Base-by-base conservation (phyloP, 2,888 invertebrate genomes). In the Oeneis ivallda region DNA sequence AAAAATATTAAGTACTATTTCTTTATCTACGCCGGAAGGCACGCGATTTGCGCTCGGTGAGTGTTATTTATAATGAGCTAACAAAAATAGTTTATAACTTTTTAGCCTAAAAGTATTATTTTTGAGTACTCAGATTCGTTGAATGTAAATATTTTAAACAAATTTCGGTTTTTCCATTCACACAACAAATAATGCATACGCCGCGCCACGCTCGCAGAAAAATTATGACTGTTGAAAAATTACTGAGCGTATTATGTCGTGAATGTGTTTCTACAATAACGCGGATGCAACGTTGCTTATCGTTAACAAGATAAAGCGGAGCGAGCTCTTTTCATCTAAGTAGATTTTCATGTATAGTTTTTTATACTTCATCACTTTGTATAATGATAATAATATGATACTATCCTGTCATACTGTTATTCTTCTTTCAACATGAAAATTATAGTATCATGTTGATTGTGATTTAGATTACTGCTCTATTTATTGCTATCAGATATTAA, bases 291-390 rank as follows among this genome's bases (percentile, higher is more conserved):
- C 15, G 15, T 9, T 11, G 43, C 32, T 62, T 65, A 67, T 70
- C 67, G 43, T 57, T 49, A 43, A 66, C 50, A 49, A 62, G 62
- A 54, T 50, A 69, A 62, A 62, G 64, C 64, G 39, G n/a, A 13
- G 57, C 47, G 34, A 17, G 34, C 56, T 17, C 11, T 32, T 65
- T 52, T 45, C 37, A 41, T 53, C 53, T 64, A 64, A 67, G 67
- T 67, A 64, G 11, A 45, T 67, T 67, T 41, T 43, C 57, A 64
- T 67, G 67, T 67, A 49, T 32, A 45, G 54, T 67, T 65, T 69
- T 65, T 63, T 39, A 59, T 62, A 43, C 59, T 57, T 56, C 13
- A 50, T 62, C 45, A 45, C 26, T 56, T 59, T 62, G 65, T 34
- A 17, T 50, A 57, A 8, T 50, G 19, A 65, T 68, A 49, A 59